Conservation (phyloP, 1,140 invertebrate genomes). For the Drosophila erecta region DNA sequence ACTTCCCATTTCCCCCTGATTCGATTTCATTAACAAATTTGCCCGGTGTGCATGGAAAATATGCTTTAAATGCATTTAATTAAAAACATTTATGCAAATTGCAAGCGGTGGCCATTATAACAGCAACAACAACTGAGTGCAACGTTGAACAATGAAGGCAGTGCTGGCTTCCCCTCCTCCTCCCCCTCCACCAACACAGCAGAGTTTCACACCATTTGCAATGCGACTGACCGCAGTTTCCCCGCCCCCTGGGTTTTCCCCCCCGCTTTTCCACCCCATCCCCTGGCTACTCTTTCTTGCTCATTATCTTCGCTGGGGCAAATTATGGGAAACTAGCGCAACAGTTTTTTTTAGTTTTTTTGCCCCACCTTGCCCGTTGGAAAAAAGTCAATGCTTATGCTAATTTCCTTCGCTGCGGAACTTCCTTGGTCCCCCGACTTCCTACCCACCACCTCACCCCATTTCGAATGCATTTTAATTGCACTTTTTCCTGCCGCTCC, state of each 20-base stretch:
- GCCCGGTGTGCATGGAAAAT: constrained; percentile 59
- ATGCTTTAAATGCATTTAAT: constrained; percentile 76
- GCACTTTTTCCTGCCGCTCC: constrained; percentile 74
- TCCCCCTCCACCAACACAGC: no score
- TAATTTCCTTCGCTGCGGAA: constrained; percentile 67
- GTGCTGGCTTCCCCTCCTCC: background rate
- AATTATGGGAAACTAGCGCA: constrained; percentile 79
- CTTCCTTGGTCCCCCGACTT: constrained; percentile 38
- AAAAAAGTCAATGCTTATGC: constrained; percentile 72
- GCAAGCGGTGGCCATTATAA: constrained; percentile 51
- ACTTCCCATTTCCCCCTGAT: constrained; percentile 59
- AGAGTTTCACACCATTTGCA: constrained; percentile 79
- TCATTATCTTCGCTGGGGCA: constrained; percentile 69
- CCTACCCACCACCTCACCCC: background rate
- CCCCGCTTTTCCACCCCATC: background rate
- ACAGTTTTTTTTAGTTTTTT: constrained; percentile 32
- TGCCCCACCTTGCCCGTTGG: constrained; percentile 16
- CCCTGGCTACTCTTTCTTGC: constrained; percentile 41
- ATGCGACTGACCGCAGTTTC: constrained; percentile 68
- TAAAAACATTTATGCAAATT: constrained; percentile 82
- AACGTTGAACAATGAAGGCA: constrained; percentile 59
- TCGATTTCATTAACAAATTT: constrained; percentile 68
- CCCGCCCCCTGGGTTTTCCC: constrained; percentile 10
- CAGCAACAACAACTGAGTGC: constrained; percentile 58
- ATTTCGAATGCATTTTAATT: constrained; percentile 73